A percentile compares a stretch with the other conserved stretches of the same genome.
Evolutionary conservation across 1,140 invertebrate species (phyloP).

Genomic region (Batillaria attramentaria): DNA sequence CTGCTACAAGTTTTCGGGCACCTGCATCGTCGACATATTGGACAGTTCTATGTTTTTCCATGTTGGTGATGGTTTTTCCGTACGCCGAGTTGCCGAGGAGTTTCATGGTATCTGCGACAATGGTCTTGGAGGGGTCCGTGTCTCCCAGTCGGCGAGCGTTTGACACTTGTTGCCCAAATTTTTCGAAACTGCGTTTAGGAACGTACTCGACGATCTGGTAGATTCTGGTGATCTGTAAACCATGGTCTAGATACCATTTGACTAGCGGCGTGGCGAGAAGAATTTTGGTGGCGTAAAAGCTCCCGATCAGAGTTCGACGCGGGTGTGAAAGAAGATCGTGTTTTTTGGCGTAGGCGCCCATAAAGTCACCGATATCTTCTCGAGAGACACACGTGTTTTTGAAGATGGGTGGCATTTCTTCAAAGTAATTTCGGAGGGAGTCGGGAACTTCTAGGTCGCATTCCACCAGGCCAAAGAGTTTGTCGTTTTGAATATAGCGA

Average conservation of each 20-base stretch:
- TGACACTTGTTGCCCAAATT: neutral
- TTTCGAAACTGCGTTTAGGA: neutral
- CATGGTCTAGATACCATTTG: slow-evolving; percentile 3
- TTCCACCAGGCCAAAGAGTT: neutral
- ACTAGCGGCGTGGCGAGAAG: neutral
- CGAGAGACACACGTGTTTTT: neutral
- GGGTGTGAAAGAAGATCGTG: neutral
- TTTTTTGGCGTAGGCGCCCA: neutral
- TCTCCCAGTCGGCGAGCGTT: neutral
- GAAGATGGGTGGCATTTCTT: neutral
- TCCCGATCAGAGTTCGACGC: neutral
- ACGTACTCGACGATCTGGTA: neutral
- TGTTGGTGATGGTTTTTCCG: neutral
- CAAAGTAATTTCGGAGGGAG: neutral
- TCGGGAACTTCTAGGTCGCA: neutral
- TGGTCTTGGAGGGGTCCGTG: neutral
- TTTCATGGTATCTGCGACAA: neutral
- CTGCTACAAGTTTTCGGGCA: neutral
- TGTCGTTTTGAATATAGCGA: neutral
- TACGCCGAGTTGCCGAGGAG: neutral
- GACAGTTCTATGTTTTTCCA: neutral
- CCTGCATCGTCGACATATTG: neutral
- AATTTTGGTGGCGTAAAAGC: neutral
- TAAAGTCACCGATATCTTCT: neutral
- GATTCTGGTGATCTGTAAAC: neutral